These are phyloP conservation scores for Eulithis prunata DNA, from an alignment of 2,888 invertebrate genomes.

Conservation along the genomic window DNA sequence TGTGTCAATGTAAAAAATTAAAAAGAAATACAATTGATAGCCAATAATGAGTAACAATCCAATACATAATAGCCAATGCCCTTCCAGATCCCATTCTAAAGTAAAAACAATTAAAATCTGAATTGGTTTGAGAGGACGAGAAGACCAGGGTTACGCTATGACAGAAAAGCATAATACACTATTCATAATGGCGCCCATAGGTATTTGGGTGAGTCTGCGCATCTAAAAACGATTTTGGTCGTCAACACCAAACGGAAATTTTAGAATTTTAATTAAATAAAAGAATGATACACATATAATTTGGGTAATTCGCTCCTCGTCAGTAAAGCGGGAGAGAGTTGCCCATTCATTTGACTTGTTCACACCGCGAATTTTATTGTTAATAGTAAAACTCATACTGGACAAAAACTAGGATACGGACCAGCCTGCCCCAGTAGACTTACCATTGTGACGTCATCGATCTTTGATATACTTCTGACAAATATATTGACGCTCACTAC, in stretches of 20 bases:
- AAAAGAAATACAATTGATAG: slow-evolving; percentile 57
- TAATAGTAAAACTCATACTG: slow-evolving; percentile 61
- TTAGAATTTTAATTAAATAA: slow-evolving; percentile 60
- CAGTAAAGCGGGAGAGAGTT: slow-evolving; percentile 67
- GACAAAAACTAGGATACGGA: slow-evolving; percentile 70
- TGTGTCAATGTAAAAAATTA: slow-evolving; percentile 65
- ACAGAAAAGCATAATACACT: slow-evolving; percentile 42
- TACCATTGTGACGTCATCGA: slow-evolving; percentile 99
- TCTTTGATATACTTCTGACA: slow-evolving; percentile 99
- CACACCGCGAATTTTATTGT: slow-evolving; percentile 52
- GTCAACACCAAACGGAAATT: slow-evolving; percentile 75
- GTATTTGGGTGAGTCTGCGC: slow-evolving; percentile 46
- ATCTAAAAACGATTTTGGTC: slow-evolving; percentile 83
- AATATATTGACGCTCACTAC: slow-evolving; percentile 98
- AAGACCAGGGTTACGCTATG: slow-evolving; percentile 26
- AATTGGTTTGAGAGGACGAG: slow-evolving; percentile 23
- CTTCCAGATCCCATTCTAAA: slow-evolving; percentile 59
- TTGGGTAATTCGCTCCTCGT: slow-evolving; percentile 74
- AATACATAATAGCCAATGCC: slow-evolving; percentile 62
- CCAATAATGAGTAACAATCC: slow-evolving; percentile 41
- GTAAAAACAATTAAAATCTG: slow-evolving; percentile 46
- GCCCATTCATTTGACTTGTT: slow-evolving; percentile 84
- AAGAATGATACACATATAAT: slow-evolving; percentile 59
- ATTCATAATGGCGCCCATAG: slow-evolving; percentile 43
- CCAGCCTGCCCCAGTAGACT: slow-evolving; percentile 85